Evolutionary conservation across 2,797 vertebrate species (phyloP).

Genomic region (Aldrovandia affinis): DNA sequence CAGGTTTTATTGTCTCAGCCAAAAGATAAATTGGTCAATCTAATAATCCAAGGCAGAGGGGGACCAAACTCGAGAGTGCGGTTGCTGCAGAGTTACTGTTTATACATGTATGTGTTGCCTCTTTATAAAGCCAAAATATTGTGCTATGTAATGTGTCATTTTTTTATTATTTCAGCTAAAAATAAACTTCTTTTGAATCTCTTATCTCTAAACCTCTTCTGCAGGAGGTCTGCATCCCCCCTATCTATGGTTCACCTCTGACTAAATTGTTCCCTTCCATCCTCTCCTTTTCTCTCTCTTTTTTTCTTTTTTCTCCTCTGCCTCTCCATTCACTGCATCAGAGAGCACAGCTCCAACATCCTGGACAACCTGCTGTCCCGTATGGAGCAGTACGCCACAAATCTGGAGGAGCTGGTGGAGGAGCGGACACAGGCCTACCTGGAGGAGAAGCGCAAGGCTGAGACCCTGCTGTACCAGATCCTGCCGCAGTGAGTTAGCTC

Average conservation of each 20-base stretch:
- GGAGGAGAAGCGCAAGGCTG: slow-evolving; percentile 92
- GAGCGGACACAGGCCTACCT: slow-evolving; percentile 92
- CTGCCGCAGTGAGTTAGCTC: slow-evolving; percentile 85
- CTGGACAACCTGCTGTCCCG: slow-evolving; percentile 91
- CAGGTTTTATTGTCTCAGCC: neutral
- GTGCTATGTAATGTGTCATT: neutral
- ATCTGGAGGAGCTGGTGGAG: slow-evolving; percentile 93
- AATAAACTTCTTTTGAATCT: neutral
- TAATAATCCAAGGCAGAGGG: too few relatives aligned
- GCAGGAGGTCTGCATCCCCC: neutral
- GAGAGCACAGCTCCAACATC: slow-evolving; percentile 88
- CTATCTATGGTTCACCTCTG: neutral
- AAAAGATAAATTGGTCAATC: neutral
- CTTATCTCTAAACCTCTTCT: neutral
- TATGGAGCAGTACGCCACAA: slow-evolving; percentile 96
- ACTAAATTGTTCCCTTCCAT: neutral
- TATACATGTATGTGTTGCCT: too few relatives aligned
- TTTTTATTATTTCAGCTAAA: neutral
- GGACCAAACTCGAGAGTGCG: neutral
- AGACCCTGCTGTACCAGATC: slow-evolving; percentile 92
- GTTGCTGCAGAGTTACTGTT: neutral
- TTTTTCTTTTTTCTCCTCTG: neutral
- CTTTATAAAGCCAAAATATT: neutral
- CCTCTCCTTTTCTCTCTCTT: neutral
- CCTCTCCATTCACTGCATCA: slow-evolving; percentile 50